Conservation (phyloP, 2,888 invertebrate species). For the Panorpa germanica region DNA sequence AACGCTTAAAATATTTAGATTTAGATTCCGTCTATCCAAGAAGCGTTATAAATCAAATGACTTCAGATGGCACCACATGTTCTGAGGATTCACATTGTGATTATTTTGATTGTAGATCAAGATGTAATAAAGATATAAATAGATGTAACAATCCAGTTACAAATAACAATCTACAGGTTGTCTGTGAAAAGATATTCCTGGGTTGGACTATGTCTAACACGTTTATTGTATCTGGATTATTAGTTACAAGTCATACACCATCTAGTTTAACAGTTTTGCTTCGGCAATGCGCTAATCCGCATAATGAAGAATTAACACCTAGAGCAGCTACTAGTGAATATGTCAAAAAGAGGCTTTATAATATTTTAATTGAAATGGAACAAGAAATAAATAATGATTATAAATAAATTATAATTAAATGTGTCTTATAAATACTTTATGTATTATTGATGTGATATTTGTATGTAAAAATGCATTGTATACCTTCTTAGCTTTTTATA, state of each 20-base stretch:
- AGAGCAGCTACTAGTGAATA: slow-evolving; percentile 27
- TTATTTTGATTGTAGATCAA: slow-evolving; percentile 43
- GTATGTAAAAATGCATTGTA: too few relatives aligned
- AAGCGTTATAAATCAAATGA: slow-evolving; percentile 28
- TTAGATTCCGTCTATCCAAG: slow-evolving; percentile 39
- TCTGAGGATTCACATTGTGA: slow-evolving; percentile 41
- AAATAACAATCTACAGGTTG: slow-evolving; percentile 47
- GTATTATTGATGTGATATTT: too few relatives aligned
- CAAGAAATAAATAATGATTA: too few relatives aligned
- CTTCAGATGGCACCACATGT: slow-evolving; percentile 27
- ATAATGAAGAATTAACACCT: slow-evolving; percentile 24
- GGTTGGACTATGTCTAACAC: slow-evolving; percentile 41
- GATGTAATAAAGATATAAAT: slow-evolving; percentile 29
- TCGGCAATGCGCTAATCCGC: slow-evolving; percentile 37
- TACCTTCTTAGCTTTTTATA: too few relatives aligned
- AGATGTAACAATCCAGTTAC: slow-evolving; percentile 33
- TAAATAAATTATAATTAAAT: too few relatives aligned
- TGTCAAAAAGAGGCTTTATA: slow-evolving; percentile 28
- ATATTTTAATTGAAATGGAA: slow-evolving; percentile 31
- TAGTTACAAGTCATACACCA: slow-evolving; percentile 38
- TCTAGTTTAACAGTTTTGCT: slow-evolving; percentile 33
- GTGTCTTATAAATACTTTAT: too few relatives aligned
- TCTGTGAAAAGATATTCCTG: slow-evolving; percentile 43
- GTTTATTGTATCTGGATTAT: slow-evolving; percentile 36
- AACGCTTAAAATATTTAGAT: slow-evolving; percentile 39